Evolutionary conservation across 2,888 invertebrate genomes (phyloP).

Genomic region (Entomobrya multifasciata): DNA sequence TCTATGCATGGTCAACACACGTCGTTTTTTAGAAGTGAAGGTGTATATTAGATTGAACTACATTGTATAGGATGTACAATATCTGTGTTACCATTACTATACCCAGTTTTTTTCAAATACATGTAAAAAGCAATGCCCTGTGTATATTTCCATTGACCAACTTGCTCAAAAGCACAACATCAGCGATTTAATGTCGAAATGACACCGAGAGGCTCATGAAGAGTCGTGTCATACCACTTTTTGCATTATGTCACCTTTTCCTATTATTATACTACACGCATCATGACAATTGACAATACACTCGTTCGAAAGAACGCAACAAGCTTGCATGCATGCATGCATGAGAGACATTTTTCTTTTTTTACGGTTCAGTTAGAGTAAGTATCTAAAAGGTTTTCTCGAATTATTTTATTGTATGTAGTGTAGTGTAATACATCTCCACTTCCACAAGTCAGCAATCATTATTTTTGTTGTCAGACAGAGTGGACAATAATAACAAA

Average conservation of each 20-base stretch:
- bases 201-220: constrained; percentile 54
- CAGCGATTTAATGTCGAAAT: constrained; percentile 39
- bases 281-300: background rate
- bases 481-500: constrained; percentile 21
- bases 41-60: background rate
- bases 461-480: background rate
- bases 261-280: background rate
- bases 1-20: background rate
- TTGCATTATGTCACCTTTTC: constrained; percentile 58
- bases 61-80: background rate
- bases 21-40: background rate
- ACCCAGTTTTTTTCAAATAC: no score
- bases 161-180: background rate
- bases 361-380: constrained; percentile 16
- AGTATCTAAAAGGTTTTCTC: constrained; percentile 23
- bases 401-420: no score
- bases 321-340: constrained; percentile 27
- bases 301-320: background rate
- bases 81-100: no score
- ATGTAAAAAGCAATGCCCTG: no score
- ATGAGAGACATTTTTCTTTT: constrained; percentile 28
- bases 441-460: constrained; percentile 27
- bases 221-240: constrained; percentile 56
- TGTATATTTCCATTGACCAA: constrained; percentile 19
- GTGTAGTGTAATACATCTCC: constrained; percentile 9